A percentile compares a stretch with the other conserved stretches of the same genome.
phyloP scores from a whole-genome alignment of 2,797 vertebrate species.

The Sebastes flavidus region DNA sequence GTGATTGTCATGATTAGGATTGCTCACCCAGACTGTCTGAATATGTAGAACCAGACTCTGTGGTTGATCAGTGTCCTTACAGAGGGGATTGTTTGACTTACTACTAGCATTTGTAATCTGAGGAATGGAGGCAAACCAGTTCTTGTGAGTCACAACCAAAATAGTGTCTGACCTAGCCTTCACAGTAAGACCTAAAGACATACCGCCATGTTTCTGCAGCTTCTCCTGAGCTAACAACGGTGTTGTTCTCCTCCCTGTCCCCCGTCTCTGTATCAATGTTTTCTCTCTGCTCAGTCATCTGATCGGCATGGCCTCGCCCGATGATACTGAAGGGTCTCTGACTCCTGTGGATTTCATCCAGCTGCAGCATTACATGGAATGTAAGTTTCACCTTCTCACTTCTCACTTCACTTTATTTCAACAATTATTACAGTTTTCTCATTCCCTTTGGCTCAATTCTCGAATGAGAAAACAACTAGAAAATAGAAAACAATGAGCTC shows the following conservation, averaged over 20 bases:
- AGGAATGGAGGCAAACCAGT: slow-evolving; percentile 71
- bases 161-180: neutral
- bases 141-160: slow-evolving; percentile 10
- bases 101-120: neutral
- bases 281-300: slow-evolving; percentile 18
- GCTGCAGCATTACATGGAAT: slow-evolving; percentile 92
- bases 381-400: slow-evolving; percentile 75
- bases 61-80: neutral
- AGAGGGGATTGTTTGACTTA: neutral
- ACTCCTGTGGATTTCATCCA: slow-evolving; percentile 91
- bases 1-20: neutral
- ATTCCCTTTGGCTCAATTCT: too few species aligned
- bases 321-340: slow-evolving; percentile 74
- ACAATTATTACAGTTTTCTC: neutral
- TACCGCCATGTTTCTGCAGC: neutral
- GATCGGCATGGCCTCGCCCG: slow-evolving; percentile 64
- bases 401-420: neutral
- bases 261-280: neutral
- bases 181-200: neutral
- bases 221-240: neutral
- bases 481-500: too few species aligned
- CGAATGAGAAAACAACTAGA: too few species aligned
- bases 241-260: neutral
- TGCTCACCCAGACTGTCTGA: neutral
- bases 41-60: neutral